phyloP scores from a whole-genome alignment of 2,113 vertebrate species.

The Pseudorectes ferrugineus region DNA sequence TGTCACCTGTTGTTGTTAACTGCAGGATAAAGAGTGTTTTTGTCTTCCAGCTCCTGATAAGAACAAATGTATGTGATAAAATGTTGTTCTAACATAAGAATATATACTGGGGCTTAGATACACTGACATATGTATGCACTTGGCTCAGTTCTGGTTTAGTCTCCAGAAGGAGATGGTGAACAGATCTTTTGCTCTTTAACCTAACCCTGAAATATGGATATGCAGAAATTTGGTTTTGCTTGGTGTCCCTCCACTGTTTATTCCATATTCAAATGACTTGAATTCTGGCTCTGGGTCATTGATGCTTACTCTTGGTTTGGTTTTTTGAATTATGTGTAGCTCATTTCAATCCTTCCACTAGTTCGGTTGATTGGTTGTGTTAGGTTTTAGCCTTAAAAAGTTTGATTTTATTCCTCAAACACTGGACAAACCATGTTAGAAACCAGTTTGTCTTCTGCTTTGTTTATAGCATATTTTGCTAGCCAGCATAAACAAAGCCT shows the following conservation, averaged over 20 bases:
- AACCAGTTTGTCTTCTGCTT: neutral
- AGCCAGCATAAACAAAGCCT: neutral
- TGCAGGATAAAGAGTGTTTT: neutral
- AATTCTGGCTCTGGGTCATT: neutral
- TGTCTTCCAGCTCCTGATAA: neutral
- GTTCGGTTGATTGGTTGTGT: neutral
- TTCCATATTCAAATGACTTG: neutral
- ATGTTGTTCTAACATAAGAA: neutral
- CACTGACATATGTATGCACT: neutral
- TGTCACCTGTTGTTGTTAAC: neutral
- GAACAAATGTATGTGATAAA: neutral
- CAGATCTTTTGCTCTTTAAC: neutral
- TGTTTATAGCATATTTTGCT: neutral
- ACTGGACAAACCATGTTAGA: neutral
- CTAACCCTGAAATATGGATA: neutral
- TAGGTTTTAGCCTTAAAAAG: neutral
- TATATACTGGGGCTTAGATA: neutral
- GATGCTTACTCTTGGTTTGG: neutral
- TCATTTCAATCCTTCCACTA: neutral
- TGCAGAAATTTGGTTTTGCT: neutral
- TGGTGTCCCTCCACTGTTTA: neutral
- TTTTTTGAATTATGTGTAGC: neutral
- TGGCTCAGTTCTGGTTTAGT: neutral
- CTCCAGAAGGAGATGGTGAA: neutral
- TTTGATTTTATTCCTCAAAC: neutral